phyloP scores from a whole-genome alignment of 1,140 invertebrate genomes.

The Colletes gigas region DNA sequence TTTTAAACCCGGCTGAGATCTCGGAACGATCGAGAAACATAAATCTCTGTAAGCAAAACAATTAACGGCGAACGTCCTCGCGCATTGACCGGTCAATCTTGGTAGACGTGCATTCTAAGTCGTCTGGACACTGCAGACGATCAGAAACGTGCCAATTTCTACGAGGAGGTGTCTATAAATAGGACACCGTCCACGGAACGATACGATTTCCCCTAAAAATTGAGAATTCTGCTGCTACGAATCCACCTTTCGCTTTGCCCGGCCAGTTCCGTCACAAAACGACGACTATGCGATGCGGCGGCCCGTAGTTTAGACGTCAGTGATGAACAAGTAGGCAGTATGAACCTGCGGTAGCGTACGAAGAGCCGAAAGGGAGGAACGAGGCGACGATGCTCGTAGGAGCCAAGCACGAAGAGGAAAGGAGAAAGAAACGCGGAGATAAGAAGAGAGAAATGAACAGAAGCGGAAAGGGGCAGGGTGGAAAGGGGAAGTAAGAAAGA shows the following conservation, averaged over 20 bases:
- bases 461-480: no score
- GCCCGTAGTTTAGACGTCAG: conserved; percentile 30
- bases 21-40: no score
- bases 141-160: background rate
- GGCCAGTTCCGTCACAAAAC: background rate
- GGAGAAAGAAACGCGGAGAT: background rate
- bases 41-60: no score
- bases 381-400: no score
- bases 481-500: background rate
- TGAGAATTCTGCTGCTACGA: background rate
- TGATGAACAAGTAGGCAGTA: conserved; percentile 16
- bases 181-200: background rate
- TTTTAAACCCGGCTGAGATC: no score
- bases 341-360: background rate
- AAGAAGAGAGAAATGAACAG: background rate
- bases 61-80: no score
- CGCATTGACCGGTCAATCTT: background rate
- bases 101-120: background rate
- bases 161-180: conserved; percentile 1
- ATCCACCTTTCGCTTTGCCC: background rate
- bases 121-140: background rate
- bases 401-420: background rate
- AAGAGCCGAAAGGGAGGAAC: background rate
- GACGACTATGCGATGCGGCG: conserved; percentile 8
- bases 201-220: background rate